These are phyloP conservation scores for Ictidomys tridecemlineatus DNA, from an alignment of 2,113 vertebrate genomes.

Conservation along the genomic window DNA sequence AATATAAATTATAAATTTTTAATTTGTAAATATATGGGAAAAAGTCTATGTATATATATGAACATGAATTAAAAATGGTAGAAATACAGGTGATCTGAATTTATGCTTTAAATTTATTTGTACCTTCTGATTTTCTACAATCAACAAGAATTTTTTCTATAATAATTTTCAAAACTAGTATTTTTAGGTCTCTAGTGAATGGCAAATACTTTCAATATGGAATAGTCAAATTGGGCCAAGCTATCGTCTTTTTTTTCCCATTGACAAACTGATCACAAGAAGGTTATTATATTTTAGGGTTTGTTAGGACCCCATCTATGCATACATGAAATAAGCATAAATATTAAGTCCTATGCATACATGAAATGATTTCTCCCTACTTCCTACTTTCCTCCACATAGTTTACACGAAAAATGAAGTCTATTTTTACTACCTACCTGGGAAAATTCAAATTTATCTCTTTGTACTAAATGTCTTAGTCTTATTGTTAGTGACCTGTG, in stretches of 20 bases:
- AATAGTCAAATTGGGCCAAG: background rate
- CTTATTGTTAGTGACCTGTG: background rate
- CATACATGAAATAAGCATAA: background rate
- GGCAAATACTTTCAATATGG: background rate
- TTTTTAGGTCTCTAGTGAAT: constrained; percentile 31
- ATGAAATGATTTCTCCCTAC: background rate
- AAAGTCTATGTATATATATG: background rate
- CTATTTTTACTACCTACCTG: background rate
- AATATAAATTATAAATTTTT: background rate
- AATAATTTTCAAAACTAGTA: background rate
- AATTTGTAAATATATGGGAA: background rate
- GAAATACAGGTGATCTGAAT: background rate
- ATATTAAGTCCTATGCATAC: background rate
- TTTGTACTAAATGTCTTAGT: background rate
- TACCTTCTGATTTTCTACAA: constrained; percentile 4
- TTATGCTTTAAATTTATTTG: constrained; percentile 51
- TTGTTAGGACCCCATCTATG: background rate
- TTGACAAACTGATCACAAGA: constrained; percentile 20
- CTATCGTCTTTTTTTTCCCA: background rate
- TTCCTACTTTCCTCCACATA: background rate
- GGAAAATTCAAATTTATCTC: background rate
- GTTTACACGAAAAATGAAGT: constrained; percentile 9
- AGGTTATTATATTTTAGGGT: background rate
- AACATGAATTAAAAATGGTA: background rate
- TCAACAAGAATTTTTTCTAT: background rate